Evolutionary conservation across 2,113 vertebrate genomes (phyloP).

Genomic region (Fukomys damarensis): DNA sequence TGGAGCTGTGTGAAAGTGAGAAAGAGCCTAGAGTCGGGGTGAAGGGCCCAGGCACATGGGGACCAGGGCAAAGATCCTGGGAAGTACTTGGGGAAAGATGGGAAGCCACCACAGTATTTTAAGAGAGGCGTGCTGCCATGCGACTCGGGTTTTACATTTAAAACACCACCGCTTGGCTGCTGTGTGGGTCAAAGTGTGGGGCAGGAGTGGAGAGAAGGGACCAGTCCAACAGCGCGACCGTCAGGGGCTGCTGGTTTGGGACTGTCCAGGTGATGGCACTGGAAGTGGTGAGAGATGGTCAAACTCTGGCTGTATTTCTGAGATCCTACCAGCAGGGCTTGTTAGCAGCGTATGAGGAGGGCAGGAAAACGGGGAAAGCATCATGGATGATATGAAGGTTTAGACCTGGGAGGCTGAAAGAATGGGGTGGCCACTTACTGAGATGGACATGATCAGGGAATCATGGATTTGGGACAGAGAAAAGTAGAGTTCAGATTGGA

Average conservation of each 20-base stretch:
- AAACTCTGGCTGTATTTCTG: background rate
- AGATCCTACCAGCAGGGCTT: background rate
- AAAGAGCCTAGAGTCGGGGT: background rate
- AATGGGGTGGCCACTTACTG: background rate
- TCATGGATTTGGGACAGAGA: background rate
- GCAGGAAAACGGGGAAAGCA: background rate
- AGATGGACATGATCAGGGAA: background rate
- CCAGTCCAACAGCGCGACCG: background rate
- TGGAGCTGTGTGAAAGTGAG: background rate
- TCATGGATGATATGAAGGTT: background rate
- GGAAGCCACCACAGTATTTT: background rate
- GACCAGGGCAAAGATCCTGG: background rate
- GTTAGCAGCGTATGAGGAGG: background rate
- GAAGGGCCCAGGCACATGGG: background rate
- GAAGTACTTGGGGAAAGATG: background rate
- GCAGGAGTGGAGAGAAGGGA: background rate
- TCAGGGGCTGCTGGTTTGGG: background rate
- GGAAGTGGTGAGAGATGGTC: background rate
- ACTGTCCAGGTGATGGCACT: background rate
- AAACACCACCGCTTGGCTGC: background rate
- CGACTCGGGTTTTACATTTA: background rate
- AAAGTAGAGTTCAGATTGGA: background rate
- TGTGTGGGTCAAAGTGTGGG: background rate
- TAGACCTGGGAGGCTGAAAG: background rate
- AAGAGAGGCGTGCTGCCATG: background rate